Evolutionary conservation across 2,113 vertebrate species (phyloP).

Genomic region (Solea solea): DNA sequence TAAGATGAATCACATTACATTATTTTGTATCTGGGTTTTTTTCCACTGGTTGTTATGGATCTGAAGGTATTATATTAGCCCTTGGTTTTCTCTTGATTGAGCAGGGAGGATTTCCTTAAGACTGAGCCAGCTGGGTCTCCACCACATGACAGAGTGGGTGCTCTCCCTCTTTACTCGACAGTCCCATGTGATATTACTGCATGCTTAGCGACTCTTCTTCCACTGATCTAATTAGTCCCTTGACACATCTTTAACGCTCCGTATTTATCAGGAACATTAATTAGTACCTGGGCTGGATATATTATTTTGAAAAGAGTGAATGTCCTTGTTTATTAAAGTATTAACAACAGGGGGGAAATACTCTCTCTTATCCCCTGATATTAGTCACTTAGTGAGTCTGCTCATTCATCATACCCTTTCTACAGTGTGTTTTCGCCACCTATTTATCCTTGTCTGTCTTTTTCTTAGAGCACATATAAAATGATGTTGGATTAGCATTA

Average conservation of each 20-base stretch:
- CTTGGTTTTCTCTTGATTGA: slow-evolving; percentile 63
- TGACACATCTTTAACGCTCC: slow-evolving; percentile 68
- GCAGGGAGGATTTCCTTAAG: slow-evolving; percentile 53
- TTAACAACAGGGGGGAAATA: slow-evolving; percentile 65
- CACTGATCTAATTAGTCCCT: slow-evolving; percentile 85
- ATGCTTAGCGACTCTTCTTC: slow-evolving; percentile 72
- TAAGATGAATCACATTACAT: slow-evolving; percentile 70
- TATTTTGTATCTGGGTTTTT: slow-evolving; percentile 62
- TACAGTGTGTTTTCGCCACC: slow-evolving; percentile 44
- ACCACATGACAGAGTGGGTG: slow-evolving; percentile 71
- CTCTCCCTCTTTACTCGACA: slow-evolving; percentile 53
- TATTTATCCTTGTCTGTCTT: slow-evolving; percentile 70
- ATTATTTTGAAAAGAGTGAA: slow-evolving; percentile 73
- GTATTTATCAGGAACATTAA: slow-evolving; percentile 84
- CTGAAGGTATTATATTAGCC: slow-evolving; percentile 66
- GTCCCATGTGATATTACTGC: slow-evolving; percentile 63
- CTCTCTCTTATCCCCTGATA: slow-evolving; percentile 63
- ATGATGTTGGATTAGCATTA: slow-evolving; percentile 70
- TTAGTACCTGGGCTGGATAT: slow-evolving; percentile 77
- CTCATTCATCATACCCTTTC: slow-evolving; percentile 68
- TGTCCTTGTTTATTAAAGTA: slow-evolving; percentile 81
- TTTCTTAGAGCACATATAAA: slow-evolving; percentile 67
- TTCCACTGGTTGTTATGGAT: slow-evolving; percentile 67
- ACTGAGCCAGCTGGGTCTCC: slow-evolving; percentile 39
- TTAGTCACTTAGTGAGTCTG: slow-evolving; percentile 66